phyloP scores from a whole-genome alignment of 2,888 invertebrate genomes.

The Netelia melanura region DNA sequence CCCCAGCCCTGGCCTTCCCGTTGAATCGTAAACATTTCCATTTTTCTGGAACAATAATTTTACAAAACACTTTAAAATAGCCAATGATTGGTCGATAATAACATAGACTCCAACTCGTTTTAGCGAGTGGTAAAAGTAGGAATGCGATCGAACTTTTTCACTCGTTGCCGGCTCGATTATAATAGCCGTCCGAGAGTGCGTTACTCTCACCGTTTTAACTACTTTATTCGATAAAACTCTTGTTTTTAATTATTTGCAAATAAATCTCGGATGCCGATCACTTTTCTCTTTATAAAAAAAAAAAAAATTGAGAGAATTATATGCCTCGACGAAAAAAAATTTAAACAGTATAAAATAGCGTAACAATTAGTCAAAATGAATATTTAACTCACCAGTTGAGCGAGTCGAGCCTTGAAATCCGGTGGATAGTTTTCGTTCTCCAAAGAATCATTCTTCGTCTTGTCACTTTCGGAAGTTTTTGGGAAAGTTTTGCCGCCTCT shows the following conservation, averaged over 20 bases:
- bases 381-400: constrained; percentile 79
- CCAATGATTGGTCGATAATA: not conserved
- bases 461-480: constrained; percentile 67
- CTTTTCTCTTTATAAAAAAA: no score
- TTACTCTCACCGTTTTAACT: not conserved
- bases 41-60: constrained; percentile 77
- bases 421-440: constrained; percentile 82
- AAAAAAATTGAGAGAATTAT: not conserved
- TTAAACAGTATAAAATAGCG: not conserved
- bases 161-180: constrained; percentile 14
- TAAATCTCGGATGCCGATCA: no score
- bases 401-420: constrained; percentile 81
- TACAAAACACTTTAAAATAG: constrained; percentile 1
- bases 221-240: no score
- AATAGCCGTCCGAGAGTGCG: constrained; percentile 9
- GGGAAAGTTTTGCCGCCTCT: constrained; percentile 76
- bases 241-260: no score
- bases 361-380: constrained; percentile 7
- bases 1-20: constrained; percentile 63
- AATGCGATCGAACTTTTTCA: constrained; percentile 10
- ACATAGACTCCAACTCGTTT: not conserved
- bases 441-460: constrained; percentile 64
- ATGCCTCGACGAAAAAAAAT: not conserved
- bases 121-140: not conserved
- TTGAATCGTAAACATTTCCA: constrained; percentile 69